Evolutionary conservation across 2,797 vertebrate genomes (phyloP).

Genomic region (Melanotaenia pygmaea): DNA sequence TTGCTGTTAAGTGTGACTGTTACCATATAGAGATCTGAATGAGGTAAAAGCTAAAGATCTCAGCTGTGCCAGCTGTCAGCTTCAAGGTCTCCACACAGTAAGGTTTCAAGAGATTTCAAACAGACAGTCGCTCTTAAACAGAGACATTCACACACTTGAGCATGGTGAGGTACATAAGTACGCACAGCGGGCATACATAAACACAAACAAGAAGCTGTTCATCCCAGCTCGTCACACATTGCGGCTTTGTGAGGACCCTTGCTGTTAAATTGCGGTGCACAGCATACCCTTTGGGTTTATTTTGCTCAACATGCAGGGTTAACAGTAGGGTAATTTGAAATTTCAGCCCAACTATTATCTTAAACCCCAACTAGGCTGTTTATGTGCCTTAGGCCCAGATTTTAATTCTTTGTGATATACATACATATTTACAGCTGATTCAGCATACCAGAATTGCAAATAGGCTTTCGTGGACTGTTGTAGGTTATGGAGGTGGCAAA

Average conservation of each 20-base stretch:
- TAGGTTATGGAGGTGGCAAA: too few relatives aligned
- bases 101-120: slow-evolving; percentile 49
- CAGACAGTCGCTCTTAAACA: slow-evolving; percentile 38
- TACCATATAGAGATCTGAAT: slow-evolving; percentile 59
- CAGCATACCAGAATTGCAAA: too few relatives aligned
- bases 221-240: not conserved
- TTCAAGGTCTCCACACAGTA: slow-evolving; percentile 44
- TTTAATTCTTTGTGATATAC: too few relatives aligned
- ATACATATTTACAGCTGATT: too few relatives aligned
- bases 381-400: not conserved
- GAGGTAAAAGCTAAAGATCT: slow-evolving; percentile 51
- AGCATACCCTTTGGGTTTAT: not conserved
- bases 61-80: slow-evolving; percentile 66
- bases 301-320: not conserved
- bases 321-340: not conserved
- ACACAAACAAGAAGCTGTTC: slow-evolving; percentile 33
- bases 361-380: not conserved
- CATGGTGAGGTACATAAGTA: slow-evolving; percentile 40
- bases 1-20: slow-evolving; percentile 56
- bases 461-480: too few relatives aligned
- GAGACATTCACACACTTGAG: slow-evolving; percentile 29
- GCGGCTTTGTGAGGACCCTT: slow-evolving; percentile 6
- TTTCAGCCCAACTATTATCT: not conserved
- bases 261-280: slow-evolving; percentile 1
- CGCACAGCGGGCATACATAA: slow-evolving; percentile 42